phyloP scores from a whole-genome alignment of 2,797 vertebrate genomes.

The Octomys mimax region DNA sequence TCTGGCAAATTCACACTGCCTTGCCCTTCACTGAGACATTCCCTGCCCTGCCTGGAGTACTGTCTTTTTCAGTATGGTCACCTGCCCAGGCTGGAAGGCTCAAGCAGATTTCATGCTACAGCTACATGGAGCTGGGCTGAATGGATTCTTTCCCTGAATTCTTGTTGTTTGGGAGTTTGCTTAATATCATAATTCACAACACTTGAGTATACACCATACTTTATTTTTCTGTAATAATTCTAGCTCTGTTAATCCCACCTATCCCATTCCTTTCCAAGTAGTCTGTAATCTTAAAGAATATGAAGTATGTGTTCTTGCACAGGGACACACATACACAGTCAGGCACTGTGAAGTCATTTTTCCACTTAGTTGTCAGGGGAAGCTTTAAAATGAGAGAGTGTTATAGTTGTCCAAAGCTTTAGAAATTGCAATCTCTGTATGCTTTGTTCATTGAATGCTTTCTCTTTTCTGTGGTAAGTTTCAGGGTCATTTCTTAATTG shows the following conservation, averaged over 20 bases:
- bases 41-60: slow-evolving; percentile 9
- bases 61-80: slow-evolving; percentile 42
- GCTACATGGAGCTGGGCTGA: neutral
- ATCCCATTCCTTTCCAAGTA: slow-evolving; percentile 39
- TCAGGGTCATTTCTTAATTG: slow-evolving; percentile 6
- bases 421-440: slow-evolving; percentile 14
- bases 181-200: slow-evolving; percentile 11
- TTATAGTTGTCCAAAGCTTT: slow-evolving; percentile 41
- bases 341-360: neutral
- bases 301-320: slow-evolving; percentile 16
- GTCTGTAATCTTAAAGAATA: slow-evolving; percentile 7
- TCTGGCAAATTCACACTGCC: slow-evolving; percentile 16
- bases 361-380: slow-evolving; percentile 30
- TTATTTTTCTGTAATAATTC: slow-evolving; percentile 33
- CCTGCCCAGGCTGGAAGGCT: neutral
- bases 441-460: slow-evolving; percentile 37
- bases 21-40: slow-evolving; percentile 32
- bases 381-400: slow-evolving; percentile 17
- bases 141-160: slow-evolving; percentile 38
- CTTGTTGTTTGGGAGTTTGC: neutral
- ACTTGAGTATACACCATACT: neutral
- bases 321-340: neutral
- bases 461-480: slow-evolving; percentile 49
- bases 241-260: neutral
- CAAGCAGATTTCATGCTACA: neutral